Evolutionary conservation across 2,113 vertebrate genomes (phyloP), one percentile per base, ranked within the genome.

Genomic region (Oryzias celebensis): DNA sequence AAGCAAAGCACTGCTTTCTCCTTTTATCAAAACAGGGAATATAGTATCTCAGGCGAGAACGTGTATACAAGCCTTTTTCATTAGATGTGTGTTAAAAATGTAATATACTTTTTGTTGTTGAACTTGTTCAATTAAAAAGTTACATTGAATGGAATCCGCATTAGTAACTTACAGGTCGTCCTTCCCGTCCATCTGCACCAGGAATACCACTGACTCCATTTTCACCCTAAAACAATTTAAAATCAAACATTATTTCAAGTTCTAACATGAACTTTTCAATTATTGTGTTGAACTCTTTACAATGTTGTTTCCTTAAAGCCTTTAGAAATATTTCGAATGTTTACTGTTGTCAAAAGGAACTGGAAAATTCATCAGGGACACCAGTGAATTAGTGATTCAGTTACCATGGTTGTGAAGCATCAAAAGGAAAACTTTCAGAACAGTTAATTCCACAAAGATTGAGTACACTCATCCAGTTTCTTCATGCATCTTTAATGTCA

Each of bases 161-260:
- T 62, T 62, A 59, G 47, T n/a, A 14, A 92, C 92, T 91, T 66
- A 93, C 92, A 36, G 88, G 87, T 80, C 87, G 89, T 22, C 92
- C 92, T 66, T 77, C 56, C 23, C 84, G 79, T 80, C 92, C 92
- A 58, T 93, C 92, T 28, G 17, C 36, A 24, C 92, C 92, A 75
- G 92, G 89, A 65, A 85, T 82, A 12, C 92, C 91, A 41, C 66
- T 71, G 31, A 23, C 58, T 36, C 92, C 92, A 23, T 51, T 60
- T 74, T 91, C 91, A 62, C 92, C 92, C 92, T 93, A 52, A 16
- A 13, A 54, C 15, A 74, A 22, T 7, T 14, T 49, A 50, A 62
- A 59, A 68, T 28, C 1, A 60, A 52, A 44, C 10, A 22, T 0
- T 58, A 24, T n/a, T 61, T 71, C 41, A 46, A 18, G 26, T 56